Conservation (phyloP, 2,113 vertebrate species). For the Elgaria multicarinata region DNA sequence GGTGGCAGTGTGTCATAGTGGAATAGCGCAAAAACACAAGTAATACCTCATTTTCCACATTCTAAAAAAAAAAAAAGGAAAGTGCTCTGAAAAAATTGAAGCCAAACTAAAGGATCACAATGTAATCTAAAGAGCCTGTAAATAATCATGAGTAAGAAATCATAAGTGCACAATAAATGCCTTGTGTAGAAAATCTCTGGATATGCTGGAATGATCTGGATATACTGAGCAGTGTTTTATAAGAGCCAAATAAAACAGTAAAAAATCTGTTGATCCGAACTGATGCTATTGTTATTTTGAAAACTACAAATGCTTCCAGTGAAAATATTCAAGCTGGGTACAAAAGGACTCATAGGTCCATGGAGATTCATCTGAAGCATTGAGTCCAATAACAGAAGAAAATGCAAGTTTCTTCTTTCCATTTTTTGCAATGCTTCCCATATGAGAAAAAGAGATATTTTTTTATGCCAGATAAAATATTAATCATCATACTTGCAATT, state of each 20-base stretch:
- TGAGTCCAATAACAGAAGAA: too few species aligned
- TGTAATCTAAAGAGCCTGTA: too few species aligned
- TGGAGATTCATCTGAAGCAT: not conserved
- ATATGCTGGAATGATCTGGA: not conserved
- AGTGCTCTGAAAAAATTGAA: too few species aligned
- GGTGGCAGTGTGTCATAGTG: too few species aligned
- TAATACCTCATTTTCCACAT: too few species aligned
- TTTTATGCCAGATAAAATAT: conserved; percentile 8
- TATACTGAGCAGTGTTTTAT: not conserved
- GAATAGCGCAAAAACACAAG: too few species aligned
- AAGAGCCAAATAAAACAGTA: not conserved
- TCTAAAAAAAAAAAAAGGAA: too few species aligned
- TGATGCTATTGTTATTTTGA: not conserved
- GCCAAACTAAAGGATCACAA: too few species aligned
- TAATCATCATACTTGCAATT: not conserved
- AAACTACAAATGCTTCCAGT: not conserved
- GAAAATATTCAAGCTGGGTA: not conserved
- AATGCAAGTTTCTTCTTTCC: not conserved
- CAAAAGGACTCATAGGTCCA: not conserved
- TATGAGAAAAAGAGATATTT: not conserved
- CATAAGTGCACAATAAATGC: too few species aligned
- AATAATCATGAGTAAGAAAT: too few species aligned
- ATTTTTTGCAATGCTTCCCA: not conserved
- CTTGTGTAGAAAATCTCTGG: too few species aligned
- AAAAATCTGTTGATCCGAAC: not conserved